Evolutionary conservation across 2,888 invertebrate genomes (phyloP), one percentile per base, ranked within the genome.

Genomic region (Zaprionus lineosus): DNA sequence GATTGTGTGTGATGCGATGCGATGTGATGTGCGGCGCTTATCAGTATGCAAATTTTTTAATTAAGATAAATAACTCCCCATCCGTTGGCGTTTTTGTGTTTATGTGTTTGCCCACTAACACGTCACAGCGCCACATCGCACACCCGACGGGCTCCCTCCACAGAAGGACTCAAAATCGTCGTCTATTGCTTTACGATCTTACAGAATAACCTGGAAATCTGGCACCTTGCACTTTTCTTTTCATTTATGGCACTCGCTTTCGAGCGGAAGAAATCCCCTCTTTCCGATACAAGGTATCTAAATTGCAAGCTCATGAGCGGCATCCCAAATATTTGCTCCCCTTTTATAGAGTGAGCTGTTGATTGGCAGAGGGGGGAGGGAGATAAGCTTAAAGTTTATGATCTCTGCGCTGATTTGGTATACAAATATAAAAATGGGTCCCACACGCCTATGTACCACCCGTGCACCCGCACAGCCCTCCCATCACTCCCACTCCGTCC

Each of bases 341-440:
- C 36, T 44, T 44, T 62, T 56, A 55, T 14, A 36, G 34, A 67
- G 74, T 74, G 74, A 63, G n/a, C n/a, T n/a, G n/a, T n/a, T n/a
- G n/a, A n/a, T n/a, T n/a, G n/a, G n/a, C n/a, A n/a, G n/a, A n/a
- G n/a, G n/a, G n/a, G n/a, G n/a, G n/a, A n/a, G n/a, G n/a, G n/a
- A n/a, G n/a, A n/a, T n/a, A 77, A 46, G 44, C 36, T 14, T 31
- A 33, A n/a, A 59, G 52, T 66, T 60, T 74, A 67, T 52, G 40
- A 44, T 26, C 58, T 44, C 40, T 69, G 53, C 52, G 59, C 59
- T 72, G 62, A 50, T 76, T 61, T 57, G 57, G 55, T 65, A 56
- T 9, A 15, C 58, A 77, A 75, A 78, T 37, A 73, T 16, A 41
- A 21, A 39, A 26, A 6, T 43, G 36, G 41, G 11, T 46, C 40